Evolutionary conservation across 1,140 invertebrate genomes (phyloP), one percentile per base, ranked within the genome.

Genomic region (Magallana ariakensis): DNA sequence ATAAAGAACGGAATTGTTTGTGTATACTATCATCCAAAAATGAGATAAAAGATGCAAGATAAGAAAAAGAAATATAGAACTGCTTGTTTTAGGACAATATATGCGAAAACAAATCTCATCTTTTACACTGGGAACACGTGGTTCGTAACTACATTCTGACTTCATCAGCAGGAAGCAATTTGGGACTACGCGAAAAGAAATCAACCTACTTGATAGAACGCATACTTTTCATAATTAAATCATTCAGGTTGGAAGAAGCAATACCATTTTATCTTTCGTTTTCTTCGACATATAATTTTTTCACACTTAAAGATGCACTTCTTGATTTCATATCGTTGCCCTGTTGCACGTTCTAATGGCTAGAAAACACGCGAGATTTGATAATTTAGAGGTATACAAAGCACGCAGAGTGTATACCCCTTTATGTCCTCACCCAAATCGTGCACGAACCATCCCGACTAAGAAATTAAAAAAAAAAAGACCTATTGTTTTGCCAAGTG

Each of bases 61-160:
- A 70, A 70, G 9, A 70, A 6, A 15, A 60, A 60, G 58, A 60
- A 16, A 22, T 22, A 70, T 26, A 70, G 62, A 70, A 11, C 19
- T 70, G 62, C 62, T 70, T 70, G 58, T 60, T 60, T 60, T 19
- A 75, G 66, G 22, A 75, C 26, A 75, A 60, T 60, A 60, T 60
- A 60, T 60, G 66, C 62, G 11, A 70, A 75, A 75, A 75, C 19
- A 75, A 13, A 26, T 16, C 15, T 2, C 3, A 46, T 0, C 22
- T 33, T 75, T 75, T 26, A 75, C 66, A 11, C 3, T 70, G 11
- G 10, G 11, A 22, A 70, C 19, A 10, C 58, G 13, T 13, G 58
- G 15, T 60, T 60, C 0, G 15, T 16, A 60, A 60, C 58, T 2
- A 60, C 11, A 13, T 60, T 60, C 6, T n/a, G 9, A n/a, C n/a